Conservation (phyloP, 2,888 invertebrate genomes). For the Nephrotoma flavescens region DNA sequence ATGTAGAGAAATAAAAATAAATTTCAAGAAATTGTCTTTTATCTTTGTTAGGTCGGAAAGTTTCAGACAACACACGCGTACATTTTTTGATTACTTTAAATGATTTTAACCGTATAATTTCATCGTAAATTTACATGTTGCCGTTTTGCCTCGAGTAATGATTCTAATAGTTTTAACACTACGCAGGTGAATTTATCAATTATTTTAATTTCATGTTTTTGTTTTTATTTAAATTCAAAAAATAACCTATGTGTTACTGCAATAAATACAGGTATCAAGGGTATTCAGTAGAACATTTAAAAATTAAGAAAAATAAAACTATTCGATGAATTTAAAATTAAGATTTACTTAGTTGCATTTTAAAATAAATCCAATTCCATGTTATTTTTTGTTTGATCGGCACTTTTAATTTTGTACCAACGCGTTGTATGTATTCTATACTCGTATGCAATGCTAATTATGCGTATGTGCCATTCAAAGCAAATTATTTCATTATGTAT, state of each 20-base stretch:
- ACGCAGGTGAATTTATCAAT: not conserved
- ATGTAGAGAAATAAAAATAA: no score
- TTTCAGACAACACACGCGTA: no score
- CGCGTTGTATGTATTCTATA: not conserved
- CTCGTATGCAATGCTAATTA: not conserved
- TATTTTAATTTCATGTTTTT: not conserved
- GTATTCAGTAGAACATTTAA: not conserved
- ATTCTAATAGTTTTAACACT: no score
- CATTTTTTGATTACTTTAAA: no score
- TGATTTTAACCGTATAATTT: no score
- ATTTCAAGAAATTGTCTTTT: no score
- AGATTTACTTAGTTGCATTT: not conserved
- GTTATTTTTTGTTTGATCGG: not conserved
- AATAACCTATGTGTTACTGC: not conserved
- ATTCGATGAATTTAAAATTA: not conserved
- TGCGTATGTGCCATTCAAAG: not conserved
- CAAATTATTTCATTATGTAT: not conserved
- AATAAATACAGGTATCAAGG: not conserved
- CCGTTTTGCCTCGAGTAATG: no score
- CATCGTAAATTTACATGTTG: no score
- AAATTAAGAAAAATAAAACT: not conserved
- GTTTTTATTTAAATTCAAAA: not conserved
- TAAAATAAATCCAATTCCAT: not conserved
- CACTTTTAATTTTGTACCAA: not conserved
- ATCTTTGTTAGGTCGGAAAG: no score